A percentile compares a stretch with the other conserved stretches of the same genome.
phyloP scores from a whole-genome alignment of 1,140 invertebrate species.

The Bombus balteatus region DNA sequence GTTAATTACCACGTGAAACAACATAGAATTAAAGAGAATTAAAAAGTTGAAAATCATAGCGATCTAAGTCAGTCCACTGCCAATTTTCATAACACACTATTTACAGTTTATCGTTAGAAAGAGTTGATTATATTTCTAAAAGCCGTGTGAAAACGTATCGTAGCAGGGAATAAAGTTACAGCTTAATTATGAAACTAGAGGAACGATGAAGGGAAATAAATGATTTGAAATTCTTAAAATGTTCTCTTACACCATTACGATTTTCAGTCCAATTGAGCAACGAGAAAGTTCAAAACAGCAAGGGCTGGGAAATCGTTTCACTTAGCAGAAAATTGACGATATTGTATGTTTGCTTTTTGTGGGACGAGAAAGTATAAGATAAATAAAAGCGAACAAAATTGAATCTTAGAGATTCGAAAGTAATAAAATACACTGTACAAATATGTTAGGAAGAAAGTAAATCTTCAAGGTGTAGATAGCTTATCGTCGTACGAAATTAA shows the following conservation, averaged over 20 bases:
- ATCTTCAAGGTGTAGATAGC: not conserved
- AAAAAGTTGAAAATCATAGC: not conserved
- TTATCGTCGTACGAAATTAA: not conserved
- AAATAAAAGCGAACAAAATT: not conserved
- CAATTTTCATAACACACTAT: too few species aligned
- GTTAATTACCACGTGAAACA: not conserved
- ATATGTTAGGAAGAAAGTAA: not conserved
- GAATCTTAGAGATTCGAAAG: not conserved
- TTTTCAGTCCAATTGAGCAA: not conserved
- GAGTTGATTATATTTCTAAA: not conserved
- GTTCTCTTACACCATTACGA: not conserved
- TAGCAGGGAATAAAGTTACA: not conserved
- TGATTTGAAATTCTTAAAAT: not conserved
- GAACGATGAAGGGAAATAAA: not conserved
- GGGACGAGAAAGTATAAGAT: not conserved
- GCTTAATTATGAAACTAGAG: not conserved
- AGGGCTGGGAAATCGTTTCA: not conserved
- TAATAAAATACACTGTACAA: not conserved
- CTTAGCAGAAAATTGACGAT: not conserved
- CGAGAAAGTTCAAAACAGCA: not conserved
- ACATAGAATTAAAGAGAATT: not conserved
- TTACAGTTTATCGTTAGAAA: not conserved
- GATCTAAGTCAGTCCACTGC: too few species aligned
- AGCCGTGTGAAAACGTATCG: not conserved
- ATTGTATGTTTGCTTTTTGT: not conserved